Evolutionary conservation across 1,140 invertebrate species (phyloP), one percentile per base, ranked within the genome.

Genomic region (Drosophila nasuta): DNA sequence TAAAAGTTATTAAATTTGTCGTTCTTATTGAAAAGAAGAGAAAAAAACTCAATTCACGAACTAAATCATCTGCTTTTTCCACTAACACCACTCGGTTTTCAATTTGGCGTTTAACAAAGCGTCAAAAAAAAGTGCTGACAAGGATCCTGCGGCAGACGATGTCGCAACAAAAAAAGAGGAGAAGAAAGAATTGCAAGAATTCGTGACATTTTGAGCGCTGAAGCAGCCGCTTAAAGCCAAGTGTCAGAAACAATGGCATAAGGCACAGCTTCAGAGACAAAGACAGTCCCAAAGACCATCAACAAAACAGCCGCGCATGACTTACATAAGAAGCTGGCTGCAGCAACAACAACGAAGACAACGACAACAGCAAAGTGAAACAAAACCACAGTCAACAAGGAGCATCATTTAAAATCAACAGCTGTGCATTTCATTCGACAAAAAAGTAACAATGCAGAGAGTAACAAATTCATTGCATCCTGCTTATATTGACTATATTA

Each of bases 381-480:
- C 72, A 87, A 87, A 83, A 80, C 83, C 80, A 64, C 82, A 79
- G 75, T 59, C 71, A 86, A 72, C 66, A 71, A 62, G 75, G 43
- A 56, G 79, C 67, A 88, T 81, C 76, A 87, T 82, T 88, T 80
- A 80, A 87, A 87, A 83, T 83, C 83, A 87, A 87, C 82, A 87
- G 82, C 82, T 88, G 83, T 77, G 83, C 79, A 86, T 82, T 75
- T 82, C 49, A 64, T 70, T 45, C 66, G 43, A 68, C 57, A 60
- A 72, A 78, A 78, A 33, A 56, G 64, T 35, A 65, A 66, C 75
- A 73, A 75, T 63, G 75, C 68, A 70, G 57, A 74, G 52, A 60
- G 20, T 25, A 79, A 66, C 56, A 51, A 28, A 48, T 10, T 33
- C 10, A n/a, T 5, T 25, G 20, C 13, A 3, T 2, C 1, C 2